A percentile compares a stretch with the other conserved stretches of the same genome.
Conservation (phyloP, 2,888 invertebrate genomes). For the Cepaea hortensis region DNA sequence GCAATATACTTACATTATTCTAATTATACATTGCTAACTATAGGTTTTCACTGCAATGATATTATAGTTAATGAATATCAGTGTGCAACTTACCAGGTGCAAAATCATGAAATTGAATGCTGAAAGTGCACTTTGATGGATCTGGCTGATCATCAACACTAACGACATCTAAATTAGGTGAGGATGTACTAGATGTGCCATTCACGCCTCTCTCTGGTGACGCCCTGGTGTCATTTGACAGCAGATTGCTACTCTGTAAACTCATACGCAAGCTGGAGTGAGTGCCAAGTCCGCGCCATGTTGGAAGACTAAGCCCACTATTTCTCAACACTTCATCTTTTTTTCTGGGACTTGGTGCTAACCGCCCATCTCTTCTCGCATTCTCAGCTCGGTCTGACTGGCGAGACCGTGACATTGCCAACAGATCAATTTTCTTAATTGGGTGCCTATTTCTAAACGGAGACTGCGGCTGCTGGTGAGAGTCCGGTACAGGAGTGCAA, state of each 20-base stretch:
- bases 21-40: not conserved
- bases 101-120: slow-evolving; percentile 49
- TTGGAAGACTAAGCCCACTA: slow-evolving; percentile 42
- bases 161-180: slow-evolving; percentile 49
- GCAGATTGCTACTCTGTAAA: slow-evolving; percentile 21
- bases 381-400: slow-evolving; percentile 49
- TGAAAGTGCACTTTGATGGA: slow-evolving; percentile 43
- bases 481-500: slow-evolving; percentile 49
- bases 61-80: not conserved
- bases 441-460: slow-evolving; percentile 43
- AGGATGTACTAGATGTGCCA: slow-evolving; percentile 37
- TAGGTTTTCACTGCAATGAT: not conserved
- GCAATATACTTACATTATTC: too few species aligned
- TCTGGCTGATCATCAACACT: slow-evolving; percentile 47
- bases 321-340: slow-evolving; percentile 47
- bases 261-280: slow-evolving; percentile 32
- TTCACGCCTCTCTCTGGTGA: slow-evolving; percentile 38
- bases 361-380: slow-evolving; percentile 44
- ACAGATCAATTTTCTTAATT: slow-evolving; percentile 44
- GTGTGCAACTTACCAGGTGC: slow-evolving; percentile 26
- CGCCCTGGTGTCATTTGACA: slow-evolving; percentile 8
- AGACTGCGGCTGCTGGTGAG: slow-evolving; percentile 43
- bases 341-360: slow-evolving; percentile 47
- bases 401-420: slow-evolving; percentile 49
- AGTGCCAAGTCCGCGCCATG: slow-evolving; percentile 16